These are phyloP conservation scores for Tinea trinotella DNA, from an alignment of 2,888 invertebrate species.

Conservation along the genomic window DNA sequence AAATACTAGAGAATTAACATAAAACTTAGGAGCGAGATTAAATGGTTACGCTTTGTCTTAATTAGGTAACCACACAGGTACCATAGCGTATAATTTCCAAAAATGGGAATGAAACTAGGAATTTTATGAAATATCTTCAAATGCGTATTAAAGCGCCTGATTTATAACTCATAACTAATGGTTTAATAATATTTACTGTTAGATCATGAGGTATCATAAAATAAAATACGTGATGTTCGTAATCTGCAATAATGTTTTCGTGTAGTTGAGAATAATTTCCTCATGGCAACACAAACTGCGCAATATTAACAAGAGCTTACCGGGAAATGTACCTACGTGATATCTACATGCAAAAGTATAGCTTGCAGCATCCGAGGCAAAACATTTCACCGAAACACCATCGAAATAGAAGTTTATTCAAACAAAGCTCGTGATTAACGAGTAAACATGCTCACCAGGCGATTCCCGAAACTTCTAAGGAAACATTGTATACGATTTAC, in stretches of 20 bases:
- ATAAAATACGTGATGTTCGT: background rate
- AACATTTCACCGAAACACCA: conserved; percentile 47
- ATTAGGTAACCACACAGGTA: no score
- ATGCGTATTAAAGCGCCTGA: background rate
- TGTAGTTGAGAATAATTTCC: background rate
- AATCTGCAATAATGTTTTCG: background rate
- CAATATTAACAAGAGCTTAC: background rate
- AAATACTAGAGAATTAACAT: background rate
- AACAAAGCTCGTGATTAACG: conserved; percentile 67
- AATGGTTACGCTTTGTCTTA: no score
- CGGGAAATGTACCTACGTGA: background rate
- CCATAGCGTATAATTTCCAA: no score
- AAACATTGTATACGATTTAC: conserved; percentile 7
- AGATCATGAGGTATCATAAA: background rate
- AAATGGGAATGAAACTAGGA: no score
- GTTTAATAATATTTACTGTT: background rate
- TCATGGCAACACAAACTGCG: conserved; percentile 3
- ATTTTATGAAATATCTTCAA: no score
- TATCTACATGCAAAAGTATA: background rate
- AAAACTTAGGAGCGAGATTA: background rate
- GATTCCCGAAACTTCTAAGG: conserved; percentile 38
- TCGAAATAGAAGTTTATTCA: conserved; percentile 66
- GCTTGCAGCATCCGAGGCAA: conserved; percentile 14
- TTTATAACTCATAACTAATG: background rate
- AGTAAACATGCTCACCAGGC: conserved; percentile 50